Evolutionary conservation across 2,797 vertebrate genomes (phyloP).

Genomic region (Sebastes umbrosus): DNA sequence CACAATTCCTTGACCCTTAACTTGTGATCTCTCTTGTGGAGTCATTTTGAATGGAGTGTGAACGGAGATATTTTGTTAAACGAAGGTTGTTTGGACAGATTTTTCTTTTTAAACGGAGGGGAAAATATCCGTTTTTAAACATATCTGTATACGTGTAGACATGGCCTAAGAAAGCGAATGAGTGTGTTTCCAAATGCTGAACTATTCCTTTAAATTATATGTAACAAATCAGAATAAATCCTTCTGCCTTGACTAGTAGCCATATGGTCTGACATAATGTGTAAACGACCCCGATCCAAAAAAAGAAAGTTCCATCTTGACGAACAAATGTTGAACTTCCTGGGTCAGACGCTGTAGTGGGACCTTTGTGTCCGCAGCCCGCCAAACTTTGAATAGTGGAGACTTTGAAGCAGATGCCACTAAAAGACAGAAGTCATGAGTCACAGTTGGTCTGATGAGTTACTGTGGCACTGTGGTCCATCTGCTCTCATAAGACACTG

Average conservation of each 20-base stretch:
- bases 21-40: too few relatives aligned
- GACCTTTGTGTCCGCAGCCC: slow-evolving; percentile 39
- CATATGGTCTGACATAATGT: slow-evolving; percentile 43
- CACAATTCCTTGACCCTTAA: too few relatives aligned
- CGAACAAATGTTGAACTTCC: slow-evolving; percentile 53
- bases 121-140: too few relatives aligned
- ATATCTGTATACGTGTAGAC: too few relatives aligned
- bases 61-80: too few relatives aligned
- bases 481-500: slow-evolving; percentile 68
- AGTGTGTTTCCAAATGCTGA: background rate
- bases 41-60: too few relatives aligned
- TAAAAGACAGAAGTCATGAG: slow-evolving; percentile 65
- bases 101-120: too few relatives aligned
- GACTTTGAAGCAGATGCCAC: slow-evolving; percentile 70
- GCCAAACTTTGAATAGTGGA: slow-evolving; percentile 46
- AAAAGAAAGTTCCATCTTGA: slow-evolving; percentile 41
- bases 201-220: background rate
- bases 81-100: too few relatives aligned
- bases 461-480: slow-evolving; percentile 57
- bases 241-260: background rate
- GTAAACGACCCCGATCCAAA: slow-evolving; percentile 12
- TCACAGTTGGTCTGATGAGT: slow-evolving; percentile 64
- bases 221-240: background rate
- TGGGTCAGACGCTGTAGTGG: slow-evolving; percentile 21
- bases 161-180: background rate